Conservation (phyloP, 2,888 invertebrate species). For the Harpagoxenus sublaevis region DNA sequence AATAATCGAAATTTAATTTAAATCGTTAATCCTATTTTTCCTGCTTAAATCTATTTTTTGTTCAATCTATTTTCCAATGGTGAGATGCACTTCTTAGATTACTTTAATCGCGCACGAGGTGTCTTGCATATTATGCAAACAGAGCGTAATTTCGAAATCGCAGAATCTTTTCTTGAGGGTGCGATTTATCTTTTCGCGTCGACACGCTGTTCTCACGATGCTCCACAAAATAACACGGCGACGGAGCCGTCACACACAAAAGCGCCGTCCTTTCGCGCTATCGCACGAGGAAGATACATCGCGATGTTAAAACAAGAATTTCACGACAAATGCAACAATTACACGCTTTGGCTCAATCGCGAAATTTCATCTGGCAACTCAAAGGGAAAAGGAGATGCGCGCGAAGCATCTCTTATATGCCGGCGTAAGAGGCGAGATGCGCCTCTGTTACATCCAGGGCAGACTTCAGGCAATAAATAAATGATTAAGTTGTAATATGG, state of each 20-base stretch:
- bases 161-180: conserved; percentile 14
- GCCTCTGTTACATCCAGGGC: background rate
- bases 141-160: conserved; percentile 21
- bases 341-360: conserved; percentile 24
- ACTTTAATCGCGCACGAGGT: background rate
- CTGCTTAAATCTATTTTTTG: background rate
- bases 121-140: background rate
- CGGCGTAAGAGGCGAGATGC: background rate
- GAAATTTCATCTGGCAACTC: conserved; percentile 17
- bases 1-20: conserved; percentile 19
- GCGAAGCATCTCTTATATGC: background rate
- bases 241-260: conserved; percentile 14
- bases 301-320: conserved; percentile 33
- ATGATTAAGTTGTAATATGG: conserved; percentile 42
- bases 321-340: conserved; percentile 40
- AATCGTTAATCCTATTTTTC: background rate
- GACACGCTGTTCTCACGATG: conserved; percentile 21
- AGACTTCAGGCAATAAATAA: conserved; percentile 59
- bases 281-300: conserved; percentile 22
- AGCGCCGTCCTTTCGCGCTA: conserved; percentile 26
- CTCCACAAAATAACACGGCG: conserved; percentile 13
- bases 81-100: background rate
- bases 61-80: background rate
- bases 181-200: conserved; percentile 31
- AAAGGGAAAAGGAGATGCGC: conserved; percentile 24